A percentile compares a stretch with the other conserved stretches of the same genome.
These are phyloP conservation scores for Heliconius charithonia DNA, from an alignment of 2,888 invertebrate species.

Conservation along the genomic window DNA sequence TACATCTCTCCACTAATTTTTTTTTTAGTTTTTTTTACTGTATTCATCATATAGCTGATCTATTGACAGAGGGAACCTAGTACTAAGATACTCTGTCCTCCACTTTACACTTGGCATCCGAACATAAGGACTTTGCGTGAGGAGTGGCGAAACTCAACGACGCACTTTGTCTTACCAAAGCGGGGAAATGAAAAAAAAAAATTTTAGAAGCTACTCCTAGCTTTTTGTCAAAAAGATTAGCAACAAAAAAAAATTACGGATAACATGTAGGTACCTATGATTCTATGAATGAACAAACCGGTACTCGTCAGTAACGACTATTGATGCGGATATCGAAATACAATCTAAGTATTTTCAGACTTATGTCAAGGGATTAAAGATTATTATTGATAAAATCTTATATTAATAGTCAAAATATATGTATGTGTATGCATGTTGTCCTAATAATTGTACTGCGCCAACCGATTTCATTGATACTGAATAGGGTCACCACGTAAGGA, in stretches of 20 bases:
- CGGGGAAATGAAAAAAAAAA: no score
- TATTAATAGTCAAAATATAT: conserved; percentile 25
- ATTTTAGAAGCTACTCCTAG: no score
- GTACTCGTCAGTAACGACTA: conserved; percentile 58
- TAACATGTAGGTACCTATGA: conserved; percentile 43
- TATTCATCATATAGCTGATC: background rate
- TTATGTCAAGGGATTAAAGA: conserved; percentile 28
- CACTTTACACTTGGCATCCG: background rate
- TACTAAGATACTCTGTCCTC: background rate
- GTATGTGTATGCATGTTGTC: conserved; percentile 46
- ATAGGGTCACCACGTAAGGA: background rate
- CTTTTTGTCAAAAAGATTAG: no score
- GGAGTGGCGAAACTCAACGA: background rate
- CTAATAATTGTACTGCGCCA: conserved; percentile 64
- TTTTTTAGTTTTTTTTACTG: no score
- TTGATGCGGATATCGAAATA: conserved; percentile 39
- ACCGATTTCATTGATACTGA: conserved; percentile 71
- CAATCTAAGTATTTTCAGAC: conserved; percentile 39
- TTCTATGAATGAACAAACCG: conserved; percentile 70
- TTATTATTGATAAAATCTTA: conserved; percentile 14
- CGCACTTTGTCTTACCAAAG: background rate
- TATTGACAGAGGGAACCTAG: background rate
- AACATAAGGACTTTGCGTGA: background rate
- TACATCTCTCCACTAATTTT: no score
- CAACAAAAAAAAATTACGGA: conserved; percentile 13